These are phyloP conservation scores for Pocillopora verrucosa DNA, from an alignment of 64 coral and sea anemone species.

Conservation along the genomic window DNA sequence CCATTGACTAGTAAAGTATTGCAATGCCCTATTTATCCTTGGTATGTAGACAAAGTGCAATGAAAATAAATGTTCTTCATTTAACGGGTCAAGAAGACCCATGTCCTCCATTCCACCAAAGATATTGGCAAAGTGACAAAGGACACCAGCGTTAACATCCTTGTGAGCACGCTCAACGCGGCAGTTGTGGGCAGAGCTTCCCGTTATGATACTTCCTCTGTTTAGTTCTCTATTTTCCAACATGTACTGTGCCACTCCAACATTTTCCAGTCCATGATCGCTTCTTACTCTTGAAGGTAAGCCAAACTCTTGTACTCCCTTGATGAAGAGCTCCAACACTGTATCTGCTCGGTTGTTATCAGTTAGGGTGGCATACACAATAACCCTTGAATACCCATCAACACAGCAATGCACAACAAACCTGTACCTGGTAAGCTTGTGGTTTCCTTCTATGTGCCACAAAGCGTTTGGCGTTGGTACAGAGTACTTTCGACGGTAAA, in stretches of 20 bases:
- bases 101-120: conserved; percentile 75
- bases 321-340: too few species aligned
- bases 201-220: too few species aligned
- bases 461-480: too few species aligned
- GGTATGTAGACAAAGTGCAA: conserved; percentile 72
- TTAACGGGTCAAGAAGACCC: conserved; percentile 44
- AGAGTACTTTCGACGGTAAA: too few species aligned
- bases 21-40: conserved; percentile 61
- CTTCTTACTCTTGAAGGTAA: too few species aligned
- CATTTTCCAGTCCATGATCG: too few species aligned
- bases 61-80: conserved; percentile 72
- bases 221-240: too few species aligned
- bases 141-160: conserved; percentile 59
- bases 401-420: conserved; percentile 45
- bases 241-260: too few species aligned
- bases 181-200: too few species aligned
- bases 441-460: too few species aligned
- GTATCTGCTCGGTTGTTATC: conserved; percentile 58
- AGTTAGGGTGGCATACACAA: conserved; percentile 47
- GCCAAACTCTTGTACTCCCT: too few species aligned
- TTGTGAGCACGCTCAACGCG: conserved; percentile 15
- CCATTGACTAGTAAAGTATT: conserved; percentile 74
- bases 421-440: conserved; percentile 62
- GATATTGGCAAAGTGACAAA: conserved; percentile 60
- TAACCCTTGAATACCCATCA: conserved; percentile 56